phyloP scores from a whole-genome alignment of 64 coral and sea anemone species.

The Stichodactyla helianthus region DNA sequence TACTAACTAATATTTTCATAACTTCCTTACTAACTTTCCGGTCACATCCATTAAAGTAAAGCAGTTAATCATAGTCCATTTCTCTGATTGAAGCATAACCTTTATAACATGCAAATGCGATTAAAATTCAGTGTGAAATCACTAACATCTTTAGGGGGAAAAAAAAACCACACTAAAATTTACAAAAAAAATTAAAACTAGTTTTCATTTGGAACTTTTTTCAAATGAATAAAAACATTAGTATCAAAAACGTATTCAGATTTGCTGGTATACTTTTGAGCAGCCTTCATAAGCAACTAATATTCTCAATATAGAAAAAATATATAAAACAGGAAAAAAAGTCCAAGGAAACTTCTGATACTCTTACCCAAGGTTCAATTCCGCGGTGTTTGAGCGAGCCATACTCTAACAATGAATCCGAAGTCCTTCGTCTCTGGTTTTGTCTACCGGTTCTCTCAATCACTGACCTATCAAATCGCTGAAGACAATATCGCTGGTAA shows the following conservation, averaged over 20 bases:
- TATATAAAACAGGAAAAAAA: not conserved
- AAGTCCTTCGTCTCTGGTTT: conserved; percentile 7
- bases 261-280: too few species aligned
- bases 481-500: conserved; percentile 4
- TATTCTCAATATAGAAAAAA: not conserved
- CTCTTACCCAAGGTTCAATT: not conserved
- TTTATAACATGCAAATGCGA: not conserved
- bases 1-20: not conserved
- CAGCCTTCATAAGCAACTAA: not conserved
- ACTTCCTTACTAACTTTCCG: not conserved
- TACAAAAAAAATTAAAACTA: too few species aligned
- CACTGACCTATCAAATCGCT: not conserved
- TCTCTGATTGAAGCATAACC: not conserved
- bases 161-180: too few species aligned
- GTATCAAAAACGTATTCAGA: too few species aligned
- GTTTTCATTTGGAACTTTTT: too few species aligned
- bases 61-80: not conserved
- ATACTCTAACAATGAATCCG: conserved; percentile 11
- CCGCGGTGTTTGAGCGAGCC: conserved; percentile 8
- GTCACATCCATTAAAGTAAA: not conserved
- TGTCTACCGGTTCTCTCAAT: not conserved
- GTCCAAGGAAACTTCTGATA: not conserved
- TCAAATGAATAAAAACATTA: too few species aligned
- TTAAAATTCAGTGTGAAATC: too few species aligned
- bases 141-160: too few species aligned